Conservation (phyloP, 1,140 invertebrate species). For the Habropoda laboriosa region DNA sequence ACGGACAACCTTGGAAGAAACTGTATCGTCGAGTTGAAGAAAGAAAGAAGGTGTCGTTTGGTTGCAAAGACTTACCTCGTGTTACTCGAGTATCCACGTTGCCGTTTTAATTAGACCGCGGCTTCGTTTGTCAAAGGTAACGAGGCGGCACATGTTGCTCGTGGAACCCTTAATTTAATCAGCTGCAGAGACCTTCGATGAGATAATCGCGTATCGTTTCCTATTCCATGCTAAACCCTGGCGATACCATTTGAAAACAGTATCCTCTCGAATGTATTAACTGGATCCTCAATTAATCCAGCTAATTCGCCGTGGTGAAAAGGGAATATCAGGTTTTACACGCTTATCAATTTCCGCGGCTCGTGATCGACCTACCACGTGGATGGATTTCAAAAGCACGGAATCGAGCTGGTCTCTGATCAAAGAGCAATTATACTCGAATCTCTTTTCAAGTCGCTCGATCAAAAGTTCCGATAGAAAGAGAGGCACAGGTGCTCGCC, state of each 20-base stretch:
- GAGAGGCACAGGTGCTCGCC: background rate
- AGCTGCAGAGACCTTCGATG: background rate
- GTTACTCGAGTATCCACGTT: conserved; percentile 10
- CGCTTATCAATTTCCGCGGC: background rate
- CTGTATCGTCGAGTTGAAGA: background rate
- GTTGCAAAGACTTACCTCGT: background rate
- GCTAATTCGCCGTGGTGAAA: background rate
- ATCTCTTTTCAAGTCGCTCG: background rate
- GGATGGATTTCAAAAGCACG: background rate
- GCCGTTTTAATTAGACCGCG: conserved; percentile 45
- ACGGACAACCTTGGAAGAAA: too few relatives aligned
- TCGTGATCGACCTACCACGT: background rate
- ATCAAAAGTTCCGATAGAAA: conserved; percentile 9
- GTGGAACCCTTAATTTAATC: background rate
- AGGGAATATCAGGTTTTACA: background rate
- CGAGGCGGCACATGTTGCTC: background rate
- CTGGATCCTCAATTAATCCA: background rate
- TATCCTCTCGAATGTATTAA: background rate
- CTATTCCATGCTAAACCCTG: background rate
- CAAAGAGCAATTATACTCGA: conserved; percentile 21
- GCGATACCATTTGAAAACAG: background rate
- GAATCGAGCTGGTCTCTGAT: background rate
- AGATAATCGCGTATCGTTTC: too few relatives aligned
- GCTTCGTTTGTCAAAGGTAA: conserved; percentile 35
- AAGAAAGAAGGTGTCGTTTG: background rate